A percentile compares a stretch with the other conserved stretches of the same genome.
Conservation (phyloP, 2,113 vertebrate species). For the Phrynosoma blainvillii region DNA sequence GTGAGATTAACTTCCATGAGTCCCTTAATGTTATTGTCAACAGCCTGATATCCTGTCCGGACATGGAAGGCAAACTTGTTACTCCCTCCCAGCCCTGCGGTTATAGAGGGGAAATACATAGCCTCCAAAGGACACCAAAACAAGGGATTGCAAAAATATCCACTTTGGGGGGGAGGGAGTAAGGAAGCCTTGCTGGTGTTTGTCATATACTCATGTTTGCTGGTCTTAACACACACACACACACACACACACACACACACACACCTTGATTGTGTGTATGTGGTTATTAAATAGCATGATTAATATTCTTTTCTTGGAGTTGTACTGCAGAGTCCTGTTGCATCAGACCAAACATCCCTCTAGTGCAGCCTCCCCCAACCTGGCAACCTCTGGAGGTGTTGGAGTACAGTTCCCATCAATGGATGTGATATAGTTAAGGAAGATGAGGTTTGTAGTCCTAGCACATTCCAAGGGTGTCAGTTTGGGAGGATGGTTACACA, state of each 20-base stretch:
- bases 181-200: background rate
- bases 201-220: background rate
- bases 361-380: background rate
- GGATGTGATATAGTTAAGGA: too few relatives aligned
- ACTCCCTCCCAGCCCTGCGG: background rate
- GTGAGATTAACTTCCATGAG: background rate
- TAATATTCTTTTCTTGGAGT: background rate
- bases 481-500: background rate
- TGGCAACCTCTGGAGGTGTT: background rate
- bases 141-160: background rate
- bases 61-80: background rate
- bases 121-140: background rate
- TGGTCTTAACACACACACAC: background rate
- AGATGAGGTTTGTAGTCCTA: too few relatives aligned
- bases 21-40: background rate
- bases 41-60: constrained; percentile 23
- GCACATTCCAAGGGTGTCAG: too few relatives aligned
- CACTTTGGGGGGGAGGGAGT: background rate
- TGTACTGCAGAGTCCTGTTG: background rate
- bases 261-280: background rate
- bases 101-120: background rate
- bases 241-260: background rate
- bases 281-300: background rate
- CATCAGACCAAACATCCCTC: too few relatives aligned
- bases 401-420: background rate